Evolutionary conservation across 2,888 invertebrate genomes (phyloP).

Genomic region (Hirudinaria manillensis): DNA sequence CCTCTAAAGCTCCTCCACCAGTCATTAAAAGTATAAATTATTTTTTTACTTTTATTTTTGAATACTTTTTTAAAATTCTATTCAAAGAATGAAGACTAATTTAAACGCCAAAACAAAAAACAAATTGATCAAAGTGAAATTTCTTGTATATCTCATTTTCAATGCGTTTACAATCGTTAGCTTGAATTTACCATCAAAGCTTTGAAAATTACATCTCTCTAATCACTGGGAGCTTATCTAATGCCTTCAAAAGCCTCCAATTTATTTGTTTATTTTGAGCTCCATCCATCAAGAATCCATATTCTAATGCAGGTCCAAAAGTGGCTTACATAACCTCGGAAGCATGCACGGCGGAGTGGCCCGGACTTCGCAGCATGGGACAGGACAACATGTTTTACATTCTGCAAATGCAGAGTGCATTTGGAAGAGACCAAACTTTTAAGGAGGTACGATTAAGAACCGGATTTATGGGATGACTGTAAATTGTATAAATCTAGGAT

Average conservation of each 20-base stretch:
- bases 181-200: too few relatives aligned
- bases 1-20: slow-evolving; percentile 73
- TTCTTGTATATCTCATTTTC: too few relatives aligned
- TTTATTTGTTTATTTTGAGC: too few relatives aligned
- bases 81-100: too few relatives aligned
- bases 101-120: too few relatives aligned
- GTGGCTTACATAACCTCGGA: slow-evolving; percentile 60
- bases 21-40: slow-evolving; percentile 62
- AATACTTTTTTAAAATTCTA: neutral
- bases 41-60: neutral
- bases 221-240: too few relatives aligned
- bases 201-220: too few relatives aligned
- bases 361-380: slow-evolving; percentile 60
- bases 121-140: too few relatives aligned
- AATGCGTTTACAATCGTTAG: too few relatives aligned
- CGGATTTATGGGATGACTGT: neutral
- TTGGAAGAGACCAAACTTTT: slow-evolving; percentile 31
- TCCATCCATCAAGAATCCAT: too few relatives aligned
- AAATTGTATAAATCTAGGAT: neutral
- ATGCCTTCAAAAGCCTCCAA: too few relatives aligned
- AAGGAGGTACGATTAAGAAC: slow-evolving; percentile 25
- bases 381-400: slow-evolving; percentile 69
- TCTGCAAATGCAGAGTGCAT: slow-evolving; percentile 61
- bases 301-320: slow-evolving; percentile 58
- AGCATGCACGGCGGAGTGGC: slow-evolving; percentile 66